Evolutionary conservation across 2,113 vertebrate genomes (phyloP).

Genomic region (Castor canadensis): DNA sequence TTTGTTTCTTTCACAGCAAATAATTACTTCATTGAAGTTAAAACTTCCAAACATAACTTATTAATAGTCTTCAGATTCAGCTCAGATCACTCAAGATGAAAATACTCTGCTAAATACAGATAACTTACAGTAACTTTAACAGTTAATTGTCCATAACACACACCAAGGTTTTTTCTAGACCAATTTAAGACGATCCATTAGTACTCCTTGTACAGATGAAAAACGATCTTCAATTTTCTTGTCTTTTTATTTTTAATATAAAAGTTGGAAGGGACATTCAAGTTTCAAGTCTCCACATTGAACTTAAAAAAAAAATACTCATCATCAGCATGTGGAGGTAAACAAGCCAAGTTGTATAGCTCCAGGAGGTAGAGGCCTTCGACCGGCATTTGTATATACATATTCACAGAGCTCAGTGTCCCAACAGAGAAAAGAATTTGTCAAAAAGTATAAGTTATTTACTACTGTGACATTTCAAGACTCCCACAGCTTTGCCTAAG

Average conservation of each 20-base stretch:
- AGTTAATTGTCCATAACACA: constrained; percentile 94
- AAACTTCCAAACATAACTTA: constrained; percentile 90
- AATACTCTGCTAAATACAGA: constrained; percentile 91
- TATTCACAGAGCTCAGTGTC: constrained; percentile 96
- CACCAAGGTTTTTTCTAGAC: constrained; percentile 87
- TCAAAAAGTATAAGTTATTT: constrained; percentile 88
- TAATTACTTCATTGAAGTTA: constrained; percentile 93
- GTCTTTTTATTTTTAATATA: constrained; percentile 91
- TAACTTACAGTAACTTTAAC: constrained; percentile 93
- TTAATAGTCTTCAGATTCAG: constrained; percentile 89
- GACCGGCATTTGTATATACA: constrained; percentile 95
- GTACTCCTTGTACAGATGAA: constrained; percentile 91
- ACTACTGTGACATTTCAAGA: constrained; percentile 91
- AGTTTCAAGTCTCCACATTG: constrained; percentile 95
- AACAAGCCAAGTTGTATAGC: constrained; percentile 96
- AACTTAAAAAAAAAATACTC: constrained; percentile 90
- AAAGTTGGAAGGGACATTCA: constrained; percentile 98
- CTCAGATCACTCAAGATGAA: constrained; percentile 88
- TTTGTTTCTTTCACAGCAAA: constrained; percentile 91
- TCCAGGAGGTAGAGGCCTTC: constrained; percentile 99
- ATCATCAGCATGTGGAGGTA: constrained; percentile 91
- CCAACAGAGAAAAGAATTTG: constrained; percentile 88
- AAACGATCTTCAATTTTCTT: constrained; percentile 88
- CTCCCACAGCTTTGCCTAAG: constrained; percentile 93
- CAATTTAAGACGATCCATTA: constrained; percentile 87